Conservation (phyloP, 2,888 invertebrate genomes). For the Meghimatium bilineatum region DNA sequence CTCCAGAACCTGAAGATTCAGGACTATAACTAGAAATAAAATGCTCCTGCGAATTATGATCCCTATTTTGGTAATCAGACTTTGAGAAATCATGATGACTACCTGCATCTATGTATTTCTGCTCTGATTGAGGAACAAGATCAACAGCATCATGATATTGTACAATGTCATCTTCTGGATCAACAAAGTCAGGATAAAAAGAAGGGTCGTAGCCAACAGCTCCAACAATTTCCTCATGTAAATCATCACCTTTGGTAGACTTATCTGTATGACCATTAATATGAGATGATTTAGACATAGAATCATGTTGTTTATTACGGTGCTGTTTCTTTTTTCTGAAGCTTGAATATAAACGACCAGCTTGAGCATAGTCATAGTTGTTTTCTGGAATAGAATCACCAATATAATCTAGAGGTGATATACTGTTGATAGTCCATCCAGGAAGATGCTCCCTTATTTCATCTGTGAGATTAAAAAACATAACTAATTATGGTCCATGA, state of each 20-base stretch:
- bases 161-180: background rate
- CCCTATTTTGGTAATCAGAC: background rate
- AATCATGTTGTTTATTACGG: background rate
- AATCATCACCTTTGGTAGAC: background rate
- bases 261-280: constrained; percentile 15
- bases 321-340: constrained; percentile 47
- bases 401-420: constrained; percentile 53
- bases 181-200: constrained; percentile 21
- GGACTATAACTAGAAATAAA: background rate
- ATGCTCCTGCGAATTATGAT: background rate
- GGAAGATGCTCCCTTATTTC: constrained; percentile 53
- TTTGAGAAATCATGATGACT: background rate
- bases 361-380: constrained; percentile 55
- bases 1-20: background rate
- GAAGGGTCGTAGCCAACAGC: constrained; percentile 32
- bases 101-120: background rate
- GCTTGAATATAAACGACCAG: constrained; percentile 55
- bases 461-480: constrained; percentile 51
- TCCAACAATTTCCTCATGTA: background rate
- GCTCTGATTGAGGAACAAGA: background rate
- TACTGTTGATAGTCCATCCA: constrained; percentile 54
- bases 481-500: too few species aligned
- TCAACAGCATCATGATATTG: constrained; percentile 20
- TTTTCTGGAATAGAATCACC: constrained; percentile 51
- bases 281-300: background rate